These are phyloP conservation scores for Lophura nycthemera DNA, from an alignment of 2,113 vertebrate species.

Conservation along the genomic window DNA sequence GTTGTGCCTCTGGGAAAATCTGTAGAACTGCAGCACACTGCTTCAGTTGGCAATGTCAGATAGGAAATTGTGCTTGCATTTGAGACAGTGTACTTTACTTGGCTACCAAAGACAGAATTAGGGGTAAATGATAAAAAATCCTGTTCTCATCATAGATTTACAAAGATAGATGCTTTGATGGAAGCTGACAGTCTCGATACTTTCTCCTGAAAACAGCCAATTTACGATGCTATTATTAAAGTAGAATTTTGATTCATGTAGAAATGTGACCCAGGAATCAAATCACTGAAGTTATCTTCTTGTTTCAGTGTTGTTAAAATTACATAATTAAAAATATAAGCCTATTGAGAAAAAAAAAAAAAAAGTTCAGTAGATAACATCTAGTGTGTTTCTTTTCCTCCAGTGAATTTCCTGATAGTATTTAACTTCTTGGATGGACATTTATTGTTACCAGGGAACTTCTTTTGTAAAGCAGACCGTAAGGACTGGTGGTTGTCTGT, in stretches of 20 bases:
- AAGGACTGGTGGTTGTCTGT: background rate
- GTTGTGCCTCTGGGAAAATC: background rate
- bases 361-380: background rate
- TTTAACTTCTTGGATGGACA: background rate
- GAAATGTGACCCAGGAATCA: background rate
- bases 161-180: background rate
- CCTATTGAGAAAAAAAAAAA: background rate
- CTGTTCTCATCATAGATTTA: background rate
- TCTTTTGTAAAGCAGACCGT: background rate
- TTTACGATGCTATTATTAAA: background rate
- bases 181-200: background rate
- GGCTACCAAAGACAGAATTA: background rate
- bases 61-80: background rate
- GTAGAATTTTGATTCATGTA: background rate
- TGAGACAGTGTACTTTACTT: background rate
- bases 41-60: background rate
- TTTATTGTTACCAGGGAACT: constrained; percentile 40
- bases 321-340: background rate
- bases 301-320: background rate
- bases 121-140: background rate
- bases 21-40: background rate
- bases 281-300: background rate
- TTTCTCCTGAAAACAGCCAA: background rate
- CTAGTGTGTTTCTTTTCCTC: background rate
- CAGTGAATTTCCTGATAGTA: background rate